These are phyloP conservation scores for Lophochroa leadbeateri DNA, from an alignment of 2,113 vertebrate species.

Conservation along the genomic window DNA sequence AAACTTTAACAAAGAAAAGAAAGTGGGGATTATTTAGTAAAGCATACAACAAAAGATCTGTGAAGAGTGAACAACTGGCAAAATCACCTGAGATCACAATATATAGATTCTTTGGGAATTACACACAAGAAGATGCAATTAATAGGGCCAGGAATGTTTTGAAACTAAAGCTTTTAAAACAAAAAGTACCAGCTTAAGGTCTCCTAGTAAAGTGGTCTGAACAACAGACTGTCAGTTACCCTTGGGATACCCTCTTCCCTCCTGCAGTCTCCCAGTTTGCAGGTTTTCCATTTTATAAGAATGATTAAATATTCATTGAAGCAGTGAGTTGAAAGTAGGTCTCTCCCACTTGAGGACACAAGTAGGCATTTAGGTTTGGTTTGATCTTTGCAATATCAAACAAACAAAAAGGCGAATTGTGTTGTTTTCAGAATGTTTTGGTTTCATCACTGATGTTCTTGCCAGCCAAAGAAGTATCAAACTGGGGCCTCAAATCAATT, in stretches of 20 bases:
- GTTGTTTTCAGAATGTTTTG: neutral
- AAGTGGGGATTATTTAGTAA: neutral
- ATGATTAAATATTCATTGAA: neutral
- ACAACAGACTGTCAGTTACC: neutral
- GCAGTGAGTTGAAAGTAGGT: neutral
- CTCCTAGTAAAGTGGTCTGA: neutral
- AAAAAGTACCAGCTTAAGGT: neutral
- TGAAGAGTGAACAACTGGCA: neutral
- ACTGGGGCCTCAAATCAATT: neutral
- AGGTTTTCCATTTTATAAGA: neutral
- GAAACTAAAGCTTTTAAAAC: neutral
- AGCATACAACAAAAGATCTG: neutral
- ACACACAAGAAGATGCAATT: neutral
- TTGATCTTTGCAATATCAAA: neutral
- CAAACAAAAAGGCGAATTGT: neutral
- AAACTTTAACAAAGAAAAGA: neutral
- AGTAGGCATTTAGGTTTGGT: neutral
- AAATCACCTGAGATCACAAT: neutral
- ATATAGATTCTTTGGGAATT: neutral
- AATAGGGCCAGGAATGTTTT: neutral
- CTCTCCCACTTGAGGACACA: neutral
- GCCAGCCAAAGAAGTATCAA: neutral
- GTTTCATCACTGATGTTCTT: neutral
- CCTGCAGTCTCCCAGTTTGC: neutral
- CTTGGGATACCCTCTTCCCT: neutral